Base-by-base conservation (phyloP, 2,888 invertebrate species). In the Brachylomia viminalis region DNA sequence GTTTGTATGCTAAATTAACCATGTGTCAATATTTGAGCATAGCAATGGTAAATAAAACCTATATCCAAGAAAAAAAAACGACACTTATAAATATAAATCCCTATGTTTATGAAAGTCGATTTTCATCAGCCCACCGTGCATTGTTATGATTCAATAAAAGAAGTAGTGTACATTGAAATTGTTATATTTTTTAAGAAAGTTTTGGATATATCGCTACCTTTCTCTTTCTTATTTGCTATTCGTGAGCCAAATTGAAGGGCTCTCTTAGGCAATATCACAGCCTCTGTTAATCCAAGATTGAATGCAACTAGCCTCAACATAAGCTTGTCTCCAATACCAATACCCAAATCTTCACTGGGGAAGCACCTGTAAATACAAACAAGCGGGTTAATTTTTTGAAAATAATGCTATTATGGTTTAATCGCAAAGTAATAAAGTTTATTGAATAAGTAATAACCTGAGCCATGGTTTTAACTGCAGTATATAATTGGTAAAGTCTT, bases 241-340 rank as follows among this genome's bases (percentile, higher is more conserved):
- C 99, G 97, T 0, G 99, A 99, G 20, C 99, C 99, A 97, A 99
- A 99, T 93, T 99, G 99, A 87, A 99, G 97, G 0, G 99, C 99
- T 92, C 99, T 96, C 94, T 99, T 99, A 62, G 98, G 98, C 68
- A 98, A 97, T 62, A 94, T 93, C 8, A 98, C 97, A 10, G 97
- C 97, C 72, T 96, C 94, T 81, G 92, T 92, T 56, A 98, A 95
- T 1, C 98, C 98, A 56, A 98, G 92, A 80, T 97, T 94, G 86
- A 97, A 97, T 0, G 98, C 98, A 71, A 97, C 95, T 38, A 98
- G 95, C 87, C 99, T 97, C 62, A 99, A 95, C 68, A 99, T 96
- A 69, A 99, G 95, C 94, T 99, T 99, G 92, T 99, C 99, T n/a
- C 99, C 99, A 70, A 98, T 89, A 42, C 99, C 99, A 88, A 97